Percentiles rank a stretch among this genome's conserved stretches.
phyloP scores from a whole-genome alignment of 30 jellyfish, hydroid and myxozoan species.

The Aurelia aurita complex sp. Pacific region DNA sequence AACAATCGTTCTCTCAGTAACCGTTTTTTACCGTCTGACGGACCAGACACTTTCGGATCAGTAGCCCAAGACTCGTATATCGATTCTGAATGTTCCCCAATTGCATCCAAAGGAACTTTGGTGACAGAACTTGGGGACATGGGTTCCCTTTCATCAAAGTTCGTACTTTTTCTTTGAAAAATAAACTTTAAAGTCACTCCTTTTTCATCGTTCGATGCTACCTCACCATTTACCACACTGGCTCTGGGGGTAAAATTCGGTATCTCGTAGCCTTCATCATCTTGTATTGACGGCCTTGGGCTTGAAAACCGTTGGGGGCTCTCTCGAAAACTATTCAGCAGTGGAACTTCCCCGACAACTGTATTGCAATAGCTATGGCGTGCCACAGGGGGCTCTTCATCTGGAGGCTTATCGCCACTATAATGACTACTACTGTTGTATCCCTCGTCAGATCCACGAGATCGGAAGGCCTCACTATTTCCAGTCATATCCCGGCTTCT shows the following conservation, averaged over 20 bases:
- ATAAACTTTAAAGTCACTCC: slow-evolving; percentile 59
- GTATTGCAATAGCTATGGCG: slow-evolving; percentile 32
- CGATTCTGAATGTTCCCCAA: slow-evolving; percentile 67
- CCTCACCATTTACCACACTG: slow-evolving; percentile 49
- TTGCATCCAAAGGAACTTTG: slow-evolving; percentile 47
- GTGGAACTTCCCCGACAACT: slow-evolving; percentile 30
- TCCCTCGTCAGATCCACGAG: slow-evolving; percentile 91
- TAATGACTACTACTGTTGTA: slow-evolving; percentile 91
- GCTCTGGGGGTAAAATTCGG: slow-evolving; percentile 65
- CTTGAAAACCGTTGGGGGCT: slow-evolving; percentile 58
- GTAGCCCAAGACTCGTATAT: slow-evolving; percentile 70
- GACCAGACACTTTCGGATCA: slow-evolving; percentile 33
- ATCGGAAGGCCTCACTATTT: slow-evolving; percentile 33
- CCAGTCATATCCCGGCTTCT: slow-evolving; percentile 37
- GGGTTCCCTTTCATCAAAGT: slow-evolving; percentile 36
- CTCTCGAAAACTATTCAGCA: slow-evolving; percentile 48
- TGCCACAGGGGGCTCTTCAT: slow-evolving; percentile 21
- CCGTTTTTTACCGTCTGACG: slow-evolving; percentile 3
- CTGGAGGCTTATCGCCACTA: slow-evolving; percentile 87
- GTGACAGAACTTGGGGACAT: slow-evolving; percentile 20
- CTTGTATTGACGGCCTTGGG: slow-evolving; percentile 75
- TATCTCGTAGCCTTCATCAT: slow-evolving; percentile 94
- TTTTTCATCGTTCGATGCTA: slow-evolving; percentile 53
- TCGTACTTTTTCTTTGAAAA: slow-evolving; percentile 52
- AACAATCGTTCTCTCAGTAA: slow-evolving; percentile 19